Conservation (phyloP, 2,113 vertebrate genomes). For the Capreolus pygargus region DNA sequence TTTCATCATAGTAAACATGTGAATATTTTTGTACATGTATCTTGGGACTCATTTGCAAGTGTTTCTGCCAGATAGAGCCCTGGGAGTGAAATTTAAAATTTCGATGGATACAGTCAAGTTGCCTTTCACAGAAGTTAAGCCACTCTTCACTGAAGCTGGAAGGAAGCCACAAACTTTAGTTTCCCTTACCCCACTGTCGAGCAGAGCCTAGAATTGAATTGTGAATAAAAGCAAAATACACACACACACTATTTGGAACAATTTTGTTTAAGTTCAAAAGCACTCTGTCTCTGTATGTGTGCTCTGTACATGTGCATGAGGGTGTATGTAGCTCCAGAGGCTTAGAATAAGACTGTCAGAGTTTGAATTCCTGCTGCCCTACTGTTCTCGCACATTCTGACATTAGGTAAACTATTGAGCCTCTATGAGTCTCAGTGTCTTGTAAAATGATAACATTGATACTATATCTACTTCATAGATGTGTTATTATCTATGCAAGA, state of each 20-base stretch:
- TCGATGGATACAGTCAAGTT: background rate
- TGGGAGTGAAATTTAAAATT: background rate
- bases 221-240: background rate
- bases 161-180: background rate
- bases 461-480: background rate
- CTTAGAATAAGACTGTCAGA: background rate
- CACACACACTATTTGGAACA: background rate
- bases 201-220: background rate
- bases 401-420: background rate
- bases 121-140: background rate
- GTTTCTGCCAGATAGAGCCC: background rate
- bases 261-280: background rate
- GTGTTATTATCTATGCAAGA: background rate
- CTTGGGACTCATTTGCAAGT: background rate
- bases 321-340: no score
- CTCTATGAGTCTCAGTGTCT: background rate
- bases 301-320: rapidly evolving
- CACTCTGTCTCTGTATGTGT: background rate
- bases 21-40: background rate
- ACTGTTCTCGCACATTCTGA: background rate
- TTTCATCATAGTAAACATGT: background rate
- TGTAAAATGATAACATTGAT: background rate
- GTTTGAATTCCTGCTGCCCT: background rate
- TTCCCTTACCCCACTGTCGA: background rate
- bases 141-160: background rate